Evolutionary conservation across 2,888 invertebrate genomes (phyloP).

Genomic region (Caenorhabditis sp.): DNA sequence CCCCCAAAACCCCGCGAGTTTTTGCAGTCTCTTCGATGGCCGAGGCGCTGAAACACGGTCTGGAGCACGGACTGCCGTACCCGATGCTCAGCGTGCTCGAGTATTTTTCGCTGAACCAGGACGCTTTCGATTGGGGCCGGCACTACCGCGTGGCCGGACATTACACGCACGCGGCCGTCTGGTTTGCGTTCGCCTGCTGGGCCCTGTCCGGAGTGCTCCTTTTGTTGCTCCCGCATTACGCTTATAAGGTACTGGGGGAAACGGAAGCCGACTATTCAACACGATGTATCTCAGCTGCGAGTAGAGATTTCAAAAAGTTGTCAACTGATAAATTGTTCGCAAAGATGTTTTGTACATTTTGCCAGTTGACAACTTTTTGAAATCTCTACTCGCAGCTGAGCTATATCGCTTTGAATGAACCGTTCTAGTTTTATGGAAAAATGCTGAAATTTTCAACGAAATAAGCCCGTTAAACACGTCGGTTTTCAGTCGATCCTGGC

Average conservation of each 20-base stretch:
- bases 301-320: too few relatives aligned
- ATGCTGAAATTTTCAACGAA: too few relatives aligned
- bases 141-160: slow-evolving; percentile 76
- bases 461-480: too few relatives aligned
- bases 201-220: slow-evolving; percentile 69
- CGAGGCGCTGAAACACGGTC: slow-evolving; percentile 69
- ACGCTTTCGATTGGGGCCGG: slow-evolving; percentile 74
- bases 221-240: slow-evolving; percentile 73
- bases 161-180: slow-evolving; percentile 70
- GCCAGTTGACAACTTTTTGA: too few relatives aligned
- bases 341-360: too few relatives aligned
- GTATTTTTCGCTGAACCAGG: slow-evolving; percentile 72
- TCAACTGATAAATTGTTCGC: too few relatives aligned
- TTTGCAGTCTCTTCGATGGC: slow-evolving; percentile 72
- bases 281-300: too few relatives aligned
- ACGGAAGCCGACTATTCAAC: too few relatives aligned
- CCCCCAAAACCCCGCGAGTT: background rate
- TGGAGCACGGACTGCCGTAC: slow-evolving; percentile 73
- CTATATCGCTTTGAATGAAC: too few relatives aligned
- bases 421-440: too few relatives aligned
- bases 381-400: too few relatives aligned
- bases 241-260: slow-evolving; percentile 35
- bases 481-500: slow-evolving; percentile 49
- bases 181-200: slow-evolving; percentile 69
- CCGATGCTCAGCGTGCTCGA: slow-evolving; percentile 75